A percentile compares a stretch with the other conserved stretches of the same genome.
Conservation (phyloP, 2,113 vertebrate genomes). For the Caretta caretta region DNA sequence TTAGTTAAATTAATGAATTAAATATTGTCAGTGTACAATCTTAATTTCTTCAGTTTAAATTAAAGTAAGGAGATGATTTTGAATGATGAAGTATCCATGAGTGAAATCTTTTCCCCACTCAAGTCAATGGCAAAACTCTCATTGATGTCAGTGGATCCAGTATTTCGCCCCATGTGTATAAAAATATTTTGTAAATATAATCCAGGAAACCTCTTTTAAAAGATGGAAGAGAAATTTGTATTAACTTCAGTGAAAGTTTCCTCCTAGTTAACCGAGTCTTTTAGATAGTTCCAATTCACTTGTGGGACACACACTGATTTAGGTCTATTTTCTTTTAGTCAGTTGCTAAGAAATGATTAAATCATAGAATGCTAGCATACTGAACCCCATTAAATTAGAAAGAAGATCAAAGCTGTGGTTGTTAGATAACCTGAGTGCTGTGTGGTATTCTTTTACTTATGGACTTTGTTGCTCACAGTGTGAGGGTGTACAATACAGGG, state of each 20-base stretch:
- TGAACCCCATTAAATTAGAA: slow-evolving; percentile 55
- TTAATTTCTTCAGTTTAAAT: not conserved
- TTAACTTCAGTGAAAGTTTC: not conserved
- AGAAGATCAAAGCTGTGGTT: slow-evolving; percentile 34
- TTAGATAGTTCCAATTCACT: not conserved
- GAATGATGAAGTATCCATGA: not conserved
- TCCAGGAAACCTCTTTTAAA: not conserved
- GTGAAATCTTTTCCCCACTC: not conserved
- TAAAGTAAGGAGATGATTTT: not conserved
- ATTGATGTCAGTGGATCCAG: not conserved
- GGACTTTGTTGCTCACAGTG: slow-evolving; percentile 67
- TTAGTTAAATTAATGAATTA: not conserved
- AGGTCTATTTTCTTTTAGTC: slow-evolving; percentile 17
- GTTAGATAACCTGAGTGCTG: slow-evolving; percentile 68
- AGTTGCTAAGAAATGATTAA: slow-evolving; percentile 56
- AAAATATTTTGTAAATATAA: not conserved
- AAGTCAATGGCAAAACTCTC: not conserved
- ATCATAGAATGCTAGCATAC: not conserved
- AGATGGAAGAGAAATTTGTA: not conserved
- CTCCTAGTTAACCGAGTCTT: not conserved
- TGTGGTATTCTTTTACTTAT: slow-evolving; percentile 70
- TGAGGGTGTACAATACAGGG: not conserved
- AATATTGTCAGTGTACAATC: not conserved
- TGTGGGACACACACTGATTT: slow-evolving; percentile 3
- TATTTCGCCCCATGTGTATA: not conserved